Base-by-base conservation (phyloP, 1,140 invertebrate species). In the Drosophila burlai region DNA sequence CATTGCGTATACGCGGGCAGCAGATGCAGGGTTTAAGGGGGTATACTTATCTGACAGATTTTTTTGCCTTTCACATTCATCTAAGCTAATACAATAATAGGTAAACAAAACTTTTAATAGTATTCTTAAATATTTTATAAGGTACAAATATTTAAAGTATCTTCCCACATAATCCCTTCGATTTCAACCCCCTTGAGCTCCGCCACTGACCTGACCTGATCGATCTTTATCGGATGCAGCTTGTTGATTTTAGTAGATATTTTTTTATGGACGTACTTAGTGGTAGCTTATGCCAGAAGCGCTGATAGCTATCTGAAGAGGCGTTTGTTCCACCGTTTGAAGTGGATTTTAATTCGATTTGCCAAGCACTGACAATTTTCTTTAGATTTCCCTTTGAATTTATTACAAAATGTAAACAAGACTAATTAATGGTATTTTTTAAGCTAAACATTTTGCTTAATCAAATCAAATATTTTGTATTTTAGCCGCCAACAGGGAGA, bases 251-350 rank as follows among this genome's bases (percentile, higher is more conserved):
- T 68, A 29, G 34, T 24, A 42, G 63, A 59, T 80, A 73, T 79
- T 66, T 45, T 64, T 86, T 79, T 82, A 71, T 74, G 64, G 52
- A 2, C 18, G 43, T 78, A 74, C 80, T 81, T 71, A 58, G 45
- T 46, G 64, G 57, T 65, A 84, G 66, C 49, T 61, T 83, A 61
- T 63, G 26, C 18, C 49, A 42, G 60, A 46, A 50, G 58, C 36
- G 84, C 72, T 74, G 84, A 86, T 89, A 89, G 77, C 59, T 55
- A 80, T 61, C 67, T 82, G 62, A 76, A 82, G 77, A 67, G 65
- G 31, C 60, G 18, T 34, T 59, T 42, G n/a, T 40, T 73, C 66
- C 59, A 49, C 21, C 73, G 40, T 66, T 65, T 86, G 67, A 86
- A 86, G 83, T 86, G 75, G 57, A 62, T 77, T 75, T 16, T 43